Base-by-base conservation (phyloP, 2,113 vertebrate species). In the Tachuris rubrigastra region DNA sequence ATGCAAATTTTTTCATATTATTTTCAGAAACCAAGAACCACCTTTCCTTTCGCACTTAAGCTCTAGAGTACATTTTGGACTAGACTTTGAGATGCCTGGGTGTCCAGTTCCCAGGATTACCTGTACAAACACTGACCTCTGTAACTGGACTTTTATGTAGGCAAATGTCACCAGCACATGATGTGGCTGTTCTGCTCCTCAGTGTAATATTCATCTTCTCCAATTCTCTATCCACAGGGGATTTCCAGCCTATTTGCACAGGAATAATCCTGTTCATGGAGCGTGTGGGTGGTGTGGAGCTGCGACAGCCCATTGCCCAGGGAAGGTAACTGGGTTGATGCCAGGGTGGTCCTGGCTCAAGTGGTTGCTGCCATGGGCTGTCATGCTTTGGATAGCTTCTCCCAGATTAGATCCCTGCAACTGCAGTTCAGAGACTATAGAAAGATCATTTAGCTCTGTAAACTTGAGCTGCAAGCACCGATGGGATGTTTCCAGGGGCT, bases 261-360 rank as follows among this genome's bases (percentile, higher is more conserved):
- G 58, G 44, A 49, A 52, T 65, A 39, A 79, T 68, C 52, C n/a
- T 5, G 5, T 80, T 82, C n/a, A 79, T 56, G 14, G 27, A 30
- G 53, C 0, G 4, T 2, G 59, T 19, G 46, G 31, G 31, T 53
- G 60, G 5, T 15, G 39, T 27, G 85, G 85, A 66, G 63, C 55
- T 0, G 3, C 0, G 9, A 35, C 49, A 65, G 83, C 62, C 55
- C 65, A 0, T 6, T 16, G 72, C 31, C 22, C 59, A 2, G 73
- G 56, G 50, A 28, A 60, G 90, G 73, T 22, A 15, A 7, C n/a
- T n/a, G 2, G 4, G 52, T 3, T 3, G 41, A 2, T 37, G 73
- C 68, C 78, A 85, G 44, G 53, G 47, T 35, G 50, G 6, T 59
- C 25, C 33, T 6, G 53, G 49, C 55, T 77, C 31, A 2, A 73